Evolutionary conservation across 2,888 invertebrate genomes (phyloP).

Genomic region (Xestia rhomboidea): DNA sequence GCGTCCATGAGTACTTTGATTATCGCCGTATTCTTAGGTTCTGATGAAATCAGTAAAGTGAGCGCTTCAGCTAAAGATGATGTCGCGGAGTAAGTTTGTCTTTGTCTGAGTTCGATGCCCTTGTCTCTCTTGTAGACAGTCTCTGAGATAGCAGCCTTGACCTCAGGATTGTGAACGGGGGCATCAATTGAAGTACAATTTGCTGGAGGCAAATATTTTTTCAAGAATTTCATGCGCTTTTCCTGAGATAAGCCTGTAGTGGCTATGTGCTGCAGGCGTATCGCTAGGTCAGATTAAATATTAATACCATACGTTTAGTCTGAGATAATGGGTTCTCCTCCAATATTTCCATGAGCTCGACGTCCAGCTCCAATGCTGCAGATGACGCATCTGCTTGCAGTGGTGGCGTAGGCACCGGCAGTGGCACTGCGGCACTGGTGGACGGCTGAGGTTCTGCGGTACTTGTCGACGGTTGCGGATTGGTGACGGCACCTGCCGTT

Average conservation of each 20-base stretch:
- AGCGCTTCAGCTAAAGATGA: no score
- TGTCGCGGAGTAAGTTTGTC: no score
- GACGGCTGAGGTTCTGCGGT: background rate
- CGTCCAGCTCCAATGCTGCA: background rate
- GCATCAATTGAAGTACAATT: no score
- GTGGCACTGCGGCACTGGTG: background rate
- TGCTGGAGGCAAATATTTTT: no score
- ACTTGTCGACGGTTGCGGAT: background rate
- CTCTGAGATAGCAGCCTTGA: no score
- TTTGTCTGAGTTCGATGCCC: no score
- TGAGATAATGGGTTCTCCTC: background rate
- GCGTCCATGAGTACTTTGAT: slow-evolving; percentile 3
- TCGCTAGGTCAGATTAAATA: background rate
- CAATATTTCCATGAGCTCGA: background rate
- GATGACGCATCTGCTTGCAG: background rate
- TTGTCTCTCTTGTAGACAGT: no score
- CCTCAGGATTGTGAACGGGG: no score
- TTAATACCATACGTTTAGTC: background rate
- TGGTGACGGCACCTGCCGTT: background rate
- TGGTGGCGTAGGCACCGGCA: background rate
- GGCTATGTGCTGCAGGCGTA: background rate
- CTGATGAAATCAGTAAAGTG: background rate
- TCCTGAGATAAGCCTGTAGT: no score
- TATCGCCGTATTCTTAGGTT: slow-evolving; percentile 1
- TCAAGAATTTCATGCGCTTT: no score